Evolutionary conservation across 2,113 vertebrate species (phyloP), one percentile per base, ranked within the genome.

Genomic region (Symphodus melops): DNA sequence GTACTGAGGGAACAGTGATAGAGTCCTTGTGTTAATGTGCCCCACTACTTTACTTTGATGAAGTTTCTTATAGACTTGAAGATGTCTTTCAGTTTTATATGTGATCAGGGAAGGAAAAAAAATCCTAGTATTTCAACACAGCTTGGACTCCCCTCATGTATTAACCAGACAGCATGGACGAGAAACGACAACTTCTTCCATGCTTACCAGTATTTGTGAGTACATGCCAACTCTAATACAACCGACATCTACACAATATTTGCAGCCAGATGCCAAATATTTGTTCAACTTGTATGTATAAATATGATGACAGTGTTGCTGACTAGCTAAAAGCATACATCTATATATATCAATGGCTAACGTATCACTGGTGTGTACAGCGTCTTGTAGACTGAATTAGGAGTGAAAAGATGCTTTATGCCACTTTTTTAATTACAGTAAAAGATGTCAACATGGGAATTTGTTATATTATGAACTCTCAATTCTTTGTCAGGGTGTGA

Each of bases 251-350:
- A 59, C 71, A 58, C 46, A 54, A 76, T 81, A 78, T 84, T 87
- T 79, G 64, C 70, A 73, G 71, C 72, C 67, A 79, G 75, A 84
- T 82, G 87, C 86, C 82, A 87, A 87, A 86, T 89, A 75, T 87
- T 81, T 82, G 77, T 87, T 83, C n/a, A 83, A 82, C 46, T 81
- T 78, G 68, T 87, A 61, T 83, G 75, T 91, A 82, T 77, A 83
- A 82, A 79, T 88, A 83, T 60, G 58, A 64, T 53, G 52, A 82
- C 46, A 68, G 64, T 91, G 82, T 87, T 85, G 72, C 79, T 25
- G 75, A 83, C 65, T 88, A 90, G 82, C 53, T 73, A 68, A 80
- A 63, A 87, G 68, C 71, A 68, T 79, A 25, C 71, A 68, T 79
- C 2, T 25, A 25, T 25, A 71, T 77, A 79, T 71, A 75, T 71